Conservation (phyloP, 2,888 invertebrate genomes). For the Dicroscelio sp. region DNA sequence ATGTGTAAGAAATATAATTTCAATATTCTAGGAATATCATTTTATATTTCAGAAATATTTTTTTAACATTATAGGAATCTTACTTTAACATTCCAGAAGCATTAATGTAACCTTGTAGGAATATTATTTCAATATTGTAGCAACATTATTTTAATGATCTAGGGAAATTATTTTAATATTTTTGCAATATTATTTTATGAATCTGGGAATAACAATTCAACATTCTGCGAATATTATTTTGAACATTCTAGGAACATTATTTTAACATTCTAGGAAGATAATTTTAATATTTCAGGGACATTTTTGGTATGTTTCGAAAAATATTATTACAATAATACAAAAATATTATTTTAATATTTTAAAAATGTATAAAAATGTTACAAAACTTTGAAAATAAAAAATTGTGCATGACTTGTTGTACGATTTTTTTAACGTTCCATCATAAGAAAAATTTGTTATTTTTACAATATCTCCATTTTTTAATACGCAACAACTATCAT, state of each 20-base stretch:
- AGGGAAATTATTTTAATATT: background rate
- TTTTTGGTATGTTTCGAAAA: background rate
- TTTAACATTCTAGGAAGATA: background rate
- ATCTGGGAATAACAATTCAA: background rate
- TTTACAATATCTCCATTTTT: slow-evolving; percentile 39
- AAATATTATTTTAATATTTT: background rate
- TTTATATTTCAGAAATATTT: background rate
- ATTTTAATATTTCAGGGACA: background rate
- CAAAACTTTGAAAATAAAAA: too few relatives aligned
- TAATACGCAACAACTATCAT: slow-evolving; percentile 42
- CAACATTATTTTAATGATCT: background rate
- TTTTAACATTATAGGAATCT: background rate
- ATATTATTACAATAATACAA: background rate
- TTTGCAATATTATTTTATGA: background rate
- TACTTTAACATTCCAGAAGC: too few relatives aligned
- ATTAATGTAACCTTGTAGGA: background rate
- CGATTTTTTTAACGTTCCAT: too few relatives aligned
- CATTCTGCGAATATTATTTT: background rate
- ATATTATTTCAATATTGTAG: background rate
- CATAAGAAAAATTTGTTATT: slow-evolving; percentile 47
- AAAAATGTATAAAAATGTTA: too few relatives aligned
- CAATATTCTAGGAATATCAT: background rate
- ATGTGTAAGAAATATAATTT: background rate
- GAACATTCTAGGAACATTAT: background rate
- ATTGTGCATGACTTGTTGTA: too few relatives aligned